Conservation (phyloP, 2,888 invertebrate genomes). For the Sarcophaga variegata region DNA sequence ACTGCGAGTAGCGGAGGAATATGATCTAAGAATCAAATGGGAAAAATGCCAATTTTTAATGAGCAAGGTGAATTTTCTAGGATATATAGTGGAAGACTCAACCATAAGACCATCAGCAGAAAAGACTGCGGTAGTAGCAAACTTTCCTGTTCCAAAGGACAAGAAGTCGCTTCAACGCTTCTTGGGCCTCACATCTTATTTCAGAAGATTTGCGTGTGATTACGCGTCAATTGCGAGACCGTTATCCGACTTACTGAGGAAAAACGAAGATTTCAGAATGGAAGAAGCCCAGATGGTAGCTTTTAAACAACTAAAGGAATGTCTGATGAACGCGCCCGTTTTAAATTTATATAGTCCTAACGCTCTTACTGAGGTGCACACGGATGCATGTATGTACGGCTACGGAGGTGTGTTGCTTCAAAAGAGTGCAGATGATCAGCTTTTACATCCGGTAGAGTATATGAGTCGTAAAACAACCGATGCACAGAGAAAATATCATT, state of each 20-base stretch:
- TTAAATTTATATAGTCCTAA: neutral
- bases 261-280: conserved; percentile 70
- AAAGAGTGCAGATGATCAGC: conserved; percentile 6
- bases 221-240: conserved; percentile 59
- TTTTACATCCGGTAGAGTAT: neutral
- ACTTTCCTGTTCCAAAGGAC: conserved; percentile 52
- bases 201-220: conserved; percentile 55
- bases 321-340: conserved; percentile 34
- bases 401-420: conserved; percentile 59
- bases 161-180: conserved; percentile 25
- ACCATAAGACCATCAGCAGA: conserved; percentile 48
- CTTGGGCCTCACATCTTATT: conserved; percentile 62
- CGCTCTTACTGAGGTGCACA: conserved; percentile 47
- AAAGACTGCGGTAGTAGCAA: conserved; percentile 46
- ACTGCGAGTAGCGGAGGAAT: conserved; percentile 40
- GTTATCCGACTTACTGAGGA: conserved; percentile 57
- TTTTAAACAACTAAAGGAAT: conserved; percentile 20
- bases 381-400: conserved; percentile 68
- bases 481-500: conserved; percentile 10
- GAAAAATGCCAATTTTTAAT: conserved; percentile 67
- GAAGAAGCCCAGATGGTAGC: conserved; percentile 59
- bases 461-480: conserved; percentile 47
- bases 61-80: conserved; percentile 58
- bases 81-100: conserved; percentile 57
- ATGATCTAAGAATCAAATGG: conserved; percentile 67